Base-by-base conservation (phyloP, 1,140 invertebrate species). In the Hormaphis cornu region DNA sequence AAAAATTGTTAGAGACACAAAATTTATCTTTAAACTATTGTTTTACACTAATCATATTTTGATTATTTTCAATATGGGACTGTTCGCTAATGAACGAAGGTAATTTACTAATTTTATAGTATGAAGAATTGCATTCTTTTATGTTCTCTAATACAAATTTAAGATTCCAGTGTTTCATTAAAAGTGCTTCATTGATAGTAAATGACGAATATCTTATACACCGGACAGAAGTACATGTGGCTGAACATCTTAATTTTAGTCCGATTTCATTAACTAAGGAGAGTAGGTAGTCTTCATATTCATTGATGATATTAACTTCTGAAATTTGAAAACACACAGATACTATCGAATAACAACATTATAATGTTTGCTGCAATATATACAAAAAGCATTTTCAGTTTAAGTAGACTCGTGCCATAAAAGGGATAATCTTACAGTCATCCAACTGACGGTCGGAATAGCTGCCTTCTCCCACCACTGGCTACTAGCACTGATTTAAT, bases 221-320 rank as follows among this genome's bases (percentile, higher is more conserved):
- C 69, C 90, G 85, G 9, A 97, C 80, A 52, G 84, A 83, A 0
- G 84, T 86, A 75, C 90, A 92, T 70, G 88, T 83, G 3, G 94
- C 94, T n/a, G 83, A 83, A 28, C 86, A 85, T 73, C 88, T 86
- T 22, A 96, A 74, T 75, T 87, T 82, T 0, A 89, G 75, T 3
- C 91, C 95, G 52, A 97, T 78, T 69, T 95, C 87, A 76, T 90
- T 82, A 7, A 97, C 78, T 12, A 96, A 72, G 8, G 82, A 80
- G 75, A 82, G 84, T 10, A 97, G 77, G 76, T 89, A 95, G 20
- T 82, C 78, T 71, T 88, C 85, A 72, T 83, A 82, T 80, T 94
- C 91, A 78, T 95, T 94, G 33, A 93, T 86, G 54, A 86, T 84
- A 72, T 92, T 87, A 20, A 96, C 79, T 81, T 96, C 93, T 87